Evolutionary conservation across 2,888 invertebrate genomes (phyloP).

Genomic region (Eristalis pertinax): DNA sequence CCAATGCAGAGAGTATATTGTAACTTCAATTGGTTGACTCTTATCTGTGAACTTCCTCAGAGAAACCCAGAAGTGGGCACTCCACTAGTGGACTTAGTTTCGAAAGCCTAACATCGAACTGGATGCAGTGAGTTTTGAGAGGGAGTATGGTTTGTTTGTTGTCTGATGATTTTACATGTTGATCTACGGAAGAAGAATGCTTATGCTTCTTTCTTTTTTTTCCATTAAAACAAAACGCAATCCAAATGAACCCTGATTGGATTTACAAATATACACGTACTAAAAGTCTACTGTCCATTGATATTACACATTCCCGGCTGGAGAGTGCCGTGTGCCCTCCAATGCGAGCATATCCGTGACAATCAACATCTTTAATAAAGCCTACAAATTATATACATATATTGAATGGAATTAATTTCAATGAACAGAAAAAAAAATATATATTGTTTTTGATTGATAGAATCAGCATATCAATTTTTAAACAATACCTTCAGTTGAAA

Average conservation of each 20-base stretch:
- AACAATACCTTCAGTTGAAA: conserved; percentile 73
- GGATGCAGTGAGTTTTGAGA: neutral
- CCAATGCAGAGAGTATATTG: conserved; percentile 56
- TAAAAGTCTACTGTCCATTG: conserved; percentile 69
- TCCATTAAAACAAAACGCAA: neutral
- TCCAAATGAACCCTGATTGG: conserved; percentile 54
- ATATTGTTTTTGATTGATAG: conserved; percentile 78
- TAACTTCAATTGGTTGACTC: conserved; percentile 61
- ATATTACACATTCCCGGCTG: conserved; percentile 69
- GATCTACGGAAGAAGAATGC: neutral
- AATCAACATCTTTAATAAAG: conserved; percentile 52
- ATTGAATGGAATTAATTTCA: conserved; percentile 46
- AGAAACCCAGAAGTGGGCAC: too few relatives aligned
- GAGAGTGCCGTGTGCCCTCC: conserved; percentile 28
- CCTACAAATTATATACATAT: conserved; percentile 21
- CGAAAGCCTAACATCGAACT: neutral
- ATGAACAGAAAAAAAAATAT: conserved; percentile 56
- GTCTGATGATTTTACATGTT: neutral
- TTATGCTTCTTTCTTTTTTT: neutral
- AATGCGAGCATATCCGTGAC: conserved; percentile 35
- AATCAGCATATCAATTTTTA: conserved; percentile 81
- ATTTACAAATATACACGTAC: conserved; percentile 62
- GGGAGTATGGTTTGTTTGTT: neutral
- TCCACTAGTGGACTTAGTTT: too few relatives aligned
- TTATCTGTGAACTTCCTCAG: neutral